These are phyloP conservation scores for Saguinus midas DNA, from an alignment of 2,113 vertebrate species.

Conservation along the genomic window DNA sequence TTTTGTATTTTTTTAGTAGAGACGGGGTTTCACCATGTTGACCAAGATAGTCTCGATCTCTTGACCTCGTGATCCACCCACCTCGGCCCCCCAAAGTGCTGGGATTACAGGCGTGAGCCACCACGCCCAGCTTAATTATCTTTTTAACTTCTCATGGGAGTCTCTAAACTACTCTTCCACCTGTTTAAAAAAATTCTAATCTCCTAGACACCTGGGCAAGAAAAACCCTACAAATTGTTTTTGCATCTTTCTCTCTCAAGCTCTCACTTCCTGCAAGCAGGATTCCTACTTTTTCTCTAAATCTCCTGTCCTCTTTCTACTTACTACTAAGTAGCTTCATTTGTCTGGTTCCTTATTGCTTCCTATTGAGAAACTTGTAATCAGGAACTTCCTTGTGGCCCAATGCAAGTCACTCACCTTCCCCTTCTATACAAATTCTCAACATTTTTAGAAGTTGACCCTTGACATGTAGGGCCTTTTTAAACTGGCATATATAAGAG, in stretches of 20 bases:
- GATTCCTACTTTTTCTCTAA: background rate
- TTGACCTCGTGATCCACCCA: too few species aligned
- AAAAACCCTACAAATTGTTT: background rate
- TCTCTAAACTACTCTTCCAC: background rate
- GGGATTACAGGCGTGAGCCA: too few species aligned
- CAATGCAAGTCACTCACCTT: background rate
- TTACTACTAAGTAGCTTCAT: background rate
- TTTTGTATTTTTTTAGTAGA: too few species aligned
- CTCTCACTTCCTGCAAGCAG: background rate
- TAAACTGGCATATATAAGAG: background rate
- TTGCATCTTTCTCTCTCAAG: background rate
- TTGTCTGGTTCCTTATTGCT: background rate
- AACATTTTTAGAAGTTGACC: slow-evolving; percentile 6
- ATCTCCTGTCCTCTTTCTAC: background rate
- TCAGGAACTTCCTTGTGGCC: background rate
- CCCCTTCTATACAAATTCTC: slow-evolving; percentile 2
- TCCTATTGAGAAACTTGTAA: background rate
- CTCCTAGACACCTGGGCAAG: background rate
- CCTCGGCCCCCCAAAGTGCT: too few species aligned
- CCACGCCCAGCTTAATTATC: background rate
- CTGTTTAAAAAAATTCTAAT: background rate
- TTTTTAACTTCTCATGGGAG: background rate
- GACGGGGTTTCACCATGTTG: too few species aligned
- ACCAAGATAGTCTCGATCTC: too few species aligned
- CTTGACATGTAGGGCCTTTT: slow-evolving; percentile 7